phyloP scores from a whole-genome alignment of 2,113 vertebrate genomes.

The Dendrocopos noguchii region DNA sequence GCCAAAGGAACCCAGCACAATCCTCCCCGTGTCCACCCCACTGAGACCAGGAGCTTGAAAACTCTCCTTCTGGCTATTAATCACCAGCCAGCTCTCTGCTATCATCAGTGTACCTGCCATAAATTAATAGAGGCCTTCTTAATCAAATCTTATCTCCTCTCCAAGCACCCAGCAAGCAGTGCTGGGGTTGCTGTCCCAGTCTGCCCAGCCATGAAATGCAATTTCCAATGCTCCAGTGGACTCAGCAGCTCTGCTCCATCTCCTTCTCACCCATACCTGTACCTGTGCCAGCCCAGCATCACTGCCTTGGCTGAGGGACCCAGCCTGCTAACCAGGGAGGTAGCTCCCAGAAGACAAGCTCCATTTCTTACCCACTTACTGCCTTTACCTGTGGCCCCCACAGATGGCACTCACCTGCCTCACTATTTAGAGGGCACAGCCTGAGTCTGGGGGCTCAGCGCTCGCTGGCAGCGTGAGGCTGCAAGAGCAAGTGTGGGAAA shows the following conservation, averaged over 20 bases:
- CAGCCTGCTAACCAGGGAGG: not conserved
- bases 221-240: conserved; percentile 69
- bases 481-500: fast-evolving
- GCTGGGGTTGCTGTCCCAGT: conserved; percentile 59
- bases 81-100: conserved; percentile 79
- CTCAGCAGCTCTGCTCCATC: not conserved
- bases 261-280: not conserved
- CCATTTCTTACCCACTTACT: conserved; percentile 55
- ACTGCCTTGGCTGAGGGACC: not conserved
- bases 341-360: conserved; percentile 16
- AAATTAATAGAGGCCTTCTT: conserved; percentile 84
- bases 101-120: conserved; percentile 71
- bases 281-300: not conserved
- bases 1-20: fast-evolving
- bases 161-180: conserved; percentile 35
- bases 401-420: not conserved
- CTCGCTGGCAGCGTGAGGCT: not conserved
- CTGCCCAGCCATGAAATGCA: conserved; percentile 77
- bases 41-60: conserved; percentile 68
- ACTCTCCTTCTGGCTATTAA: conserved; percentile 84
- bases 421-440: conserved; percentile 35
- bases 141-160: conserved; percentile 83
- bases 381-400: conserved; percentile 6
- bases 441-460: not conserved
- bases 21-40: not conserved